phyloP scores from a whole-genome alignment of 2,113 vertebrate species.

The Craseonycteris thonglongyai region DNA sequence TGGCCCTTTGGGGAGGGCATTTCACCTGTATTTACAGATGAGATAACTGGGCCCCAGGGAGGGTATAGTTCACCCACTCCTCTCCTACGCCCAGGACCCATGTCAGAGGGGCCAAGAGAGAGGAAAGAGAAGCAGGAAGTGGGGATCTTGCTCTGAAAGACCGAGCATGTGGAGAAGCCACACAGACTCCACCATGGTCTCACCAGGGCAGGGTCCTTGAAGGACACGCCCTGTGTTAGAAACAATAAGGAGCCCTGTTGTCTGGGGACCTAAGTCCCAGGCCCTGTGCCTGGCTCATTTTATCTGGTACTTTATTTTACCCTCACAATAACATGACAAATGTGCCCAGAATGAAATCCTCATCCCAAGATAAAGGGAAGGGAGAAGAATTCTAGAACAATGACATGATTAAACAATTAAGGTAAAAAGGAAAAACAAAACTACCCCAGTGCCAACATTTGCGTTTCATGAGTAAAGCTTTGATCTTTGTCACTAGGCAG shows the following conservation, averaged over 20 bases:
- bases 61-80: not conserved
- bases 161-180: not conserved
- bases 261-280: not conserved
- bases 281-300: not conserved
- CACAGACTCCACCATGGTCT: not conserved
- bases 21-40: not conserved
- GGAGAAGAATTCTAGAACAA: not conserved
- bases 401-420: not conserved
- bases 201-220: not conserved
- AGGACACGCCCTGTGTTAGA: not conserved
- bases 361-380: not conserved
- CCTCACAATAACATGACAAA: not conserved
- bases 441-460: not conserved
- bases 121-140: not conserved
- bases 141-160: not conserved
- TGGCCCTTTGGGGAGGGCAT: not conserved
- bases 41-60: not conserved
- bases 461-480: not conserved
- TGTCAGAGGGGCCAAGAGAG: not conserved
- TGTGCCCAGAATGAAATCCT: not conserved
- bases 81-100: not conserved
- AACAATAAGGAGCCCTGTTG: rapidly evolving
- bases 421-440: not conserved
- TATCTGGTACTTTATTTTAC: not conserved
- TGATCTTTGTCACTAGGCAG: not conserved